Conservation (phyloP, 1,140 invertebrate genomes). For the Cyrtorhinus lividipennis region DNA sequence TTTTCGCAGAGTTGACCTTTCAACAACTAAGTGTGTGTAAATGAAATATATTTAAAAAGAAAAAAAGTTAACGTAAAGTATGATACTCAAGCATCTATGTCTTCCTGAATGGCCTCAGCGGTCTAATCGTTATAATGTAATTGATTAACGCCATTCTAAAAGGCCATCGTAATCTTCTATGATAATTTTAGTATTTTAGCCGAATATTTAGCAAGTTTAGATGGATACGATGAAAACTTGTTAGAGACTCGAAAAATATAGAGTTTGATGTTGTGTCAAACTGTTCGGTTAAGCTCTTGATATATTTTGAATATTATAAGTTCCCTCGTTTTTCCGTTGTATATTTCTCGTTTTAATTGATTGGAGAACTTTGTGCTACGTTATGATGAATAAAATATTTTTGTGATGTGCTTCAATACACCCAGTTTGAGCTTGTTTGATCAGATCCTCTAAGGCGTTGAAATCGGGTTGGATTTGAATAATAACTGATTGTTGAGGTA, state of each 20-base stretch:
- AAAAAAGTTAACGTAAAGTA: slow-evolving; percentile 15
- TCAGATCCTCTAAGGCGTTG: no score
- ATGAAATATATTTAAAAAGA: slow-evolving; percentile 4
- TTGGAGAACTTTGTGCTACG: slow-evolving; percentile 6
- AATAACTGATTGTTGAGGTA: no score
- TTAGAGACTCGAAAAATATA: slow-evolving; percentile 10
- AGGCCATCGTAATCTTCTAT: slow-evolving; percentile 19
- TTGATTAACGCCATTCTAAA: slow-evolving; percentile 16
- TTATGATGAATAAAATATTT: slow-evolving; percentile 19
- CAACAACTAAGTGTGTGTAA: neutral
- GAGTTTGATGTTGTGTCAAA: slow-evolving; percentile 8
- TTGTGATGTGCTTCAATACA: slow-evolving; percentile 17
- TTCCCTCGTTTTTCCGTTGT: slow-evolving; percentile 4
- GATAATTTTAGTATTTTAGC: neutral
- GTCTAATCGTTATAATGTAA: slow-evolving; percentile 15
- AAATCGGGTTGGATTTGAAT: no score
- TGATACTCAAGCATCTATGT: slow-evolving; percentile 23
- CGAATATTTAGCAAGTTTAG: neutral
- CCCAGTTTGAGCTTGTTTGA: no score
- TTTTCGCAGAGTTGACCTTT: neutral
- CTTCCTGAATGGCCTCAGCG: slow-evolving; percentile 20
- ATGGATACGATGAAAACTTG: slow-evolving; percentile 1
- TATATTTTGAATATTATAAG: neutral
- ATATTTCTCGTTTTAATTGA: neutral
- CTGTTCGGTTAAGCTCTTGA: neutral